Base-by-base conservation (phyloP, 1,140 invertebrate genomes). In the Anadara kagoshimensis region DNA sequence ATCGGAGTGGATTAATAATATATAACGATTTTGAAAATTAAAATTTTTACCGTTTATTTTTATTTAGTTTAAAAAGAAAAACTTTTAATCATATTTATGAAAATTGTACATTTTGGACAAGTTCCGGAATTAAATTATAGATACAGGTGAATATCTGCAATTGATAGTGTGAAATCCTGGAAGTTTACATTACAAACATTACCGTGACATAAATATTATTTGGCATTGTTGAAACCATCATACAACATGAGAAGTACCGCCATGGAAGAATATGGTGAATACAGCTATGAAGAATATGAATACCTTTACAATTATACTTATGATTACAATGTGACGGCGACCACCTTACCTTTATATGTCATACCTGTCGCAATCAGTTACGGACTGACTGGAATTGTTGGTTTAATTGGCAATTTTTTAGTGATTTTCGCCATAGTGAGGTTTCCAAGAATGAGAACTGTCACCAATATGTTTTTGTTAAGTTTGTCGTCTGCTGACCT, bases 401-500 rank as follows among this genome's bases (percentile, higher is more conserved):
- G 80, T 8, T 63, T 79, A 22, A 64, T 76, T 24, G 78, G 76
- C 5, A 79, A 78, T 54, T 18, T 73, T 12, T 54, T 78, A 16
- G 76, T 77, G 18, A 74, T 77, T 11, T 75, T 78, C 11, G 69
- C 76, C 1, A 79, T 77, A 26, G 64, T 59, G 3, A 74, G 63
- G 14, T 74, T 78, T 20, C 72, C 74, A 36, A 44, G 76, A 18
- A 81, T 78, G 77, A 59, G 73, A 26, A 79, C 69, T 57, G 81
- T 78, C 12, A 78, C 75, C 7, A 80, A 95, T 78, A 91, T 94
- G 7, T 94, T 95, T 78, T 85, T 94, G 14, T 67, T 87, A 5
- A 93, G 93, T 80, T 85, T 95, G 29, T 93, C 93, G 3, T 92
- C 92, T 1, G 93, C 94, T 8, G 94, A 95, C 88, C 90, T 95